Base-by-base conservation (phyloP, 2,888 invertebrate species). In the Leucozona laternaria region DNA sequence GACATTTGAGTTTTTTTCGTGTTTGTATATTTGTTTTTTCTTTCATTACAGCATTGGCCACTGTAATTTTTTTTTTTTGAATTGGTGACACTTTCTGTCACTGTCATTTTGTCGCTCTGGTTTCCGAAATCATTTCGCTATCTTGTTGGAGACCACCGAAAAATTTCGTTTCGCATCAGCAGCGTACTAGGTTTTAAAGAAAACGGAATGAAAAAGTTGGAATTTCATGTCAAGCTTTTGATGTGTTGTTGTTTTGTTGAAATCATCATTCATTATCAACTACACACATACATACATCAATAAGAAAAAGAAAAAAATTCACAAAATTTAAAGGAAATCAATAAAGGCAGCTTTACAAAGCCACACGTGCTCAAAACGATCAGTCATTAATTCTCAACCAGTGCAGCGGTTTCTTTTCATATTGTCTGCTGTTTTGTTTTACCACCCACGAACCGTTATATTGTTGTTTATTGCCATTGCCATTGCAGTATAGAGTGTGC, bases 391-490 rank as follows among this genome's bases (percentile, higher is more conserved):
- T 85, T 77, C 48, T 43, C 68, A 25, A 25, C n/a, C 31, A 34
- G 34, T 20, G 37, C 22, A 20, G 68, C 68, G 68, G 53, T 28
- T 68, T 22, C 70, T 34, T 79, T 79, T 64, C 11, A 50, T 50
- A 48, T 68, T 77, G 58, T 62, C 17, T 43, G 62, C 48, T 43
- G 8, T 85, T 85, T 72, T 77, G 77, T 77, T 31, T 77, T 85
- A 85, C 85, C 85, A 85, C 85, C 85, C 85, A 85, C 85, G 72
- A 77, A 72, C 85, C 77, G 80, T 80, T 80, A 85, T 48, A 66
- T 31, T 66, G 66, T 80, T 70, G 85, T 77, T 72, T 72, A 80
- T 85, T 76, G 68, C 80, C 43, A 20, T 20, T 60, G 15, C 58
- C 15, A 22, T 13, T 10, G 11, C 15, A n/a, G 15, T 73, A 66